Conservation (phyloP, 1,140 invertebrate genomes). For the Samia ricini region DNA sequence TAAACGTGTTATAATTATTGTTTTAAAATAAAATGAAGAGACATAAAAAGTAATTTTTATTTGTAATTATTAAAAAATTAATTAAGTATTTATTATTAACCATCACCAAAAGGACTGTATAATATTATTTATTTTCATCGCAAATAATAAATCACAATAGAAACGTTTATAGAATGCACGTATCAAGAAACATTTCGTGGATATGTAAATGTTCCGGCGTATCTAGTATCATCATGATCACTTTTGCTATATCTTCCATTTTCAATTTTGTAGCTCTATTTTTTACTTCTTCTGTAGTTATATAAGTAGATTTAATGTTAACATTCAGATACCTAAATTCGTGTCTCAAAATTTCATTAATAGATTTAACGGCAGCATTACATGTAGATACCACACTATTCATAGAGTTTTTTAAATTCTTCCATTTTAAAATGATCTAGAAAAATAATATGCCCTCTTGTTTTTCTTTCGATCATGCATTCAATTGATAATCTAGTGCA, state of each 20-base stretch:
- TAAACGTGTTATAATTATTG: too few relatives aligned
- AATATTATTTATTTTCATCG: neutral
- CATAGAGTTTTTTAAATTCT: conserved; percentile 19
- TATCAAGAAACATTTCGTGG: conserved; percentile 23
- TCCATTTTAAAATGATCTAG: conserved; percentile 23
- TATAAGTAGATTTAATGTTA: conserved; percentile 31
- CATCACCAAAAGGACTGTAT: neutral
- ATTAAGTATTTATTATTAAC: neutral
- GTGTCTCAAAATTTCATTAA: conserved; percentile 32
- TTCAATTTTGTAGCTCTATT: neutral
- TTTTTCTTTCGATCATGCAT: conserved; percentile 24
- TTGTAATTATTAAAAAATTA: too few relatives aligned
- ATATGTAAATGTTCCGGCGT: conserved; percentile 32
- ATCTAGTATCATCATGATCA: conserved; percentile 25
- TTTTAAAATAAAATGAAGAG: too few relatives aligned
- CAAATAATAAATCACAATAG: neutral
- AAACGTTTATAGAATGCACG: neutral
- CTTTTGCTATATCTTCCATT: conserved; percentile 20
- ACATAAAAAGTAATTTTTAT: too few relatives aligned
- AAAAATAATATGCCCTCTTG: conserved; percentile 28
- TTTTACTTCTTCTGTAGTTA: conserved; percentile 20
- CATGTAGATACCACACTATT: conserved; percentile 19
- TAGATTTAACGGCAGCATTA: conserved; percentile 21
- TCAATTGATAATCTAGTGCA: conserved; percentile 25
- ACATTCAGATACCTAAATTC: conserved; percentile 30